Conservation (phyloP, 92 coral and sea anemone species). For the Paragorgia papillata region DNA sequence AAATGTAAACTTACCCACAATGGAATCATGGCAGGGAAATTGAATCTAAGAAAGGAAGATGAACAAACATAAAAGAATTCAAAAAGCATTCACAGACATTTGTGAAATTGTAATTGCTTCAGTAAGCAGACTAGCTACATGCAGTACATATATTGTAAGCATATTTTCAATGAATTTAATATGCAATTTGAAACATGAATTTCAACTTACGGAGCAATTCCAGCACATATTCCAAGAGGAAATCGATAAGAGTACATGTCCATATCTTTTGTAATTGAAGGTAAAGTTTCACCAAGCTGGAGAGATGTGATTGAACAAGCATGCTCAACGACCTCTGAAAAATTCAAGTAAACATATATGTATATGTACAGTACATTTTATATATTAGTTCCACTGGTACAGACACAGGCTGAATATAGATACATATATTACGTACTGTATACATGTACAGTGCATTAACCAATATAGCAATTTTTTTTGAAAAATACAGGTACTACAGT, state of each 20-base stretch:
- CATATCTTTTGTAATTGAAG: conserved; percentile 94
- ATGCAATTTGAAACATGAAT: no score
- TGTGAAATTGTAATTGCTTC: background rate
- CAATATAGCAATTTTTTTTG: conserved; percentile 2
- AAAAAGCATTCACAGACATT: background rate
- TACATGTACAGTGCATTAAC: no score
- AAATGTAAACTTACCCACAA: conserved; percentile 77
- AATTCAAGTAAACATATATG: background rate
- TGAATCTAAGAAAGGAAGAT: conserved; percentile 70
- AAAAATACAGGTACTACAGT: background rate
- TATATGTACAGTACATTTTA: background rate
- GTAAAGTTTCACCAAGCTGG: conserved; percentile 99
- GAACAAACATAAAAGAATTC: background rate
- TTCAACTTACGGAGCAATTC: conserved; percentile 91
- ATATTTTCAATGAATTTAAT: no score
- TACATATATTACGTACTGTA: no score
- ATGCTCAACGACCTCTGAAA: conserved; percentile 98
- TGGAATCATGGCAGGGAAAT: conserved; percentile 99
- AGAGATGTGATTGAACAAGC: conserved; percentile 95
- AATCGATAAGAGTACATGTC: conserved; percentile 92
- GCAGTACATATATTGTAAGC: no score
- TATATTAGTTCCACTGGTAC: no score
- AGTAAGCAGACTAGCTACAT: no score
- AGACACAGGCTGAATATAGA: no score
- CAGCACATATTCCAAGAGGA: conserved; percentile 97